Percentiles rank a stretch among this genome's conserved stretches.
Conservation (phyloP, 1,140 invertebrate genomes). For the Drosophila subpulchrella region DNA sequence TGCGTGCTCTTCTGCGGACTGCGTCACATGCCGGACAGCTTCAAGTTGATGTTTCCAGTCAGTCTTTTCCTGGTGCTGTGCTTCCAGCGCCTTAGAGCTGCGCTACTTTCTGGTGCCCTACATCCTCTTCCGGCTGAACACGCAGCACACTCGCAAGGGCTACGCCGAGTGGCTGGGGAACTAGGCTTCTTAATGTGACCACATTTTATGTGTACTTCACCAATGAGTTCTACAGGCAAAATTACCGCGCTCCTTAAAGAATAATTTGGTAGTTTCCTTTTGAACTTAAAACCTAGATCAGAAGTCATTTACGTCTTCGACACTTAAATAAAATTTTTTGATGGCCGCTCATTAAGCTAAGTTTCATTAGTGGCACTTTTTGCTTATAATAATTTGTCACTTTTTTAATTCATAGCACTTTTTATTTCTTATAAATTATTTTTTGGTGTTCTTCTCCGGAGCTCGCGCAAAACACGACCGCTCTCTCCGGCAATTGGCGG, state of each 20-base stretch:
- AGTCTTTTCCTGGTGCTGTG: conserved; percentile 88
- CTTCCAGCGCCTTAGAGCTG: conserved; percentile 96
- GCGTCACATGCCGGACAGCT: conserved; percentile 87
- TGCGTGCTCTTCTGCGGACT: conserved; percentile 88
- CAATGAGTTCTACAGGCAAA: conserved; percentile 93
- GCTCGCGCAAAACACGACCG: too few species aligned
- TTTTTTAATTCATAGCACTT: too few species aligned
- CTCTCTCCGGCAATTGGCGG: too few species aligned
- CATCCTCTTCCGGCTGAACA: conserved; percentile 91
- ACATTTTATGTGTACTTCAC: conserved; percentile 94
- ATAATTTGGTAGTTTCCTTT: conserved; percentile 93
- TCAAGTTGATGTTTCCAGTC: conserved; percentile 88
- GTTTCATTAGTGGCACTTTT: too few species aligned
- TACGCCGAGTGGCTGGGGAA: conserved; percentile 86
- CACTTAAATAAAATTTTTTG: conserved; percentile 3
- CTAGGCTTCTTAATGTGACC: conserved; percentile 89
- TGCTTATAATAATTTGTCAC: too few species aligned
- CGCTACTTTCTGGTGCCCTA: conserved; percentile 98
- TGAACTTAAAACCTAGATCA: neutral
- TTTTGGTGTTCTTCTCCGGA: too few species aligned
- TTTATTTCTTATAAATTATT: too few species aligned
- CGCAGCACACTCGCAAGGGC: conserved; percentile 86
- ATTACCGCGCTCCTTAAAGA: conserved; percentile 91
- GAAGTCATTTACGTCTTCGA: neutral
- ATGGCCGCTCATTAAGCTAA: too few species aligned